A percentile compares a stretch with the other conserved stretches of the same genome.
These are phyloP conservation scores for Thymelicus sylvestris DNA, from an alignment of 2,888 invertebrate genomes.

Conservation along the genomic window DNA sequence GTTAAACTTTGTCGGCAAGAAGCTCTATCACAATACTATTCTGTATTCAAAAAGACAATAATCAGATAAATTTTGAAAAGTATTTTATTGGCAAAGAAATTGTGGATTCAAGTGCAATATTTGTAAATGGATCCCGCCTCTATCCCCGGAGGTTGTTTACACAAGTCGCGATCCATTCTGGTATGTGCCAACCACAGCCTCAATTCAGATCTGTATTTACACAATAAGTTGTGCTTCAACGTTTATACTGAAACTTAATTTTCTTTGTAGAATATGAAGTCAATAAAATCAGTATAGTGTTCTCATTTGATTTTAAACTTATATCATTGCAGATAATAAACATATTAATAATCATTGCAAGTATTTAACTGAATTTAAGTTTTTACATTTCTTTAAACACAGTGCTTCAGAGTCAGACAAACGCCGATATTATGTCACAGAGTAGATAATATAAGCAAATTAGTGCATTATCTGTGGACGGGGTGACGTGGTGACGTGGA, in stretches of 20 bases:
- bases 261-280: background rate
- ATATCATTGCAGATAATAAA: too few species aligned
- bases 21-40: background rate
- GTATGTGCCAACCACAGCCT: constrained; percentile 3
- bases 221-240: background rate
- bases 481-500: too few species aligned
- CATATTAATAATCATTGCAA: too few species aligned
- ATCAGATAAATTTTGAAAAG: constrained; percentile 11
- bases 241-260: constrained; percentile 30
- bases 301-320: too few species aligned
- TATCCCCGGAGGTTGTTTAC: constrained; percentile 16
- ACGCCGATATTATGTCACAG: too few species aligned
- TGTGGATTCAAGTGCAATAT: constrained; percentile 25
- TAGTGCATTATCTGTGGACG: too few species aligned
- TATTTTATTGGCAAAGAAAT: constrained; percentile 26
- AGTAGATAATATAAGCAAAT: too few species aligned
- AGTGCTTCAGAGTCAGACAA: too few species aligned
- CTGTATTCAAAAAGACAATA: background rate
- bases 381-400: too few species aligned
- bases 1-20: too few species aligned
- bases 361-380: too few species aligned
- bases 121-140: constrained; percentile 14
- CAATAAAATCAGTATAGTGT: too few species aligned
- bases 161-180: constrained; percentile 15
- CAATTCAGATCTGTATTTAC: constrained; percentile 19